phyloP scores from a whole-genome alignment of 1,140 invertebrate genomes.

The Drosophila pallidifrons region DNA sequence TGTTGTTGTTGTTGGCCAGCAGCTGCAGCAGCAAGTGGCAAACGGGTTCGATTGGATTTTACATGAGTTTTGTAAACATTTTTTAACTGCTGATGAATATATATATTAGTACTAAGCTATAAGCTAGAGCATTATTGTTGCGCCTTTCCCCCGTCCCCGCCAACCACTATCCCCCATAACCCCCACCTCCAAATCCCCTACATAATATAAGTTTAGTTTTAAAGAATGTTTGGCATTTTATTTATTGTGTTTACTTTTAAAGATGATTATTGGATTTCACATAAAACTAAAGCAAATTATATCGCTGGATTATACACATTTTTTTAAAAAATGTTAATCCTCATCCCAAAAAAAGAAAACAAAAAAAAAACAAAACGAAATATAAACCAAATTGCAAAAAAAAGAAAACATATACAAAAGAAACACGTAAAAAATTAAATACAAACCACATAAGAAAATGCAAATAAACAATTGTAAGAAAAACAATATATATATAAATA shows the following conservation, averaged over 20 bases:
- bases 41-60: conserved; percentile 54
- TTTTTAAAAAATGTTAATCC: conserved; percentile 66
- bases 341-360: conserved; percentile 1
- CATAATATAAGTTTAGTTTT: conserved; percentile 34
- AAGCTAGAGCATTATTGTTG: conserved; percentile 72
- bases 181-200: conserved; percentile 1
- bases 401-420: not conserved
- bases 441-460: conserved; percentile 30
- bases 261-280: conserved; percentile 14
- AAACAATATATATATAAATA: conserved; percentile 36
- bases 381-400: conserved; percentile 28
- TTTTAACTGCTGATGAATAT: conserved; percentile 69
- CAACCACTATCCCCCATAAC: not conserved
- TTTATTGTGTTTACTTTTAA: conserved; percentile 51
- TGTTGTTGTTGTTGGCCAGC: conserved; percentile 45
- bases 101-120: conserved; percentile 72
- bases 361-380: conserved; percentile 8
- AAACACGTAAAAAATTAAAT: conserved; percentile 30
- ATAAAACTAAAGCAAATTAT: conserved; percentile 10
- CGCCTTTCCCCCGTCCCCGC: conserved; percentile 15
- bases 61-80: conserved; percentile 73
- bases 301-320: conserved; percentile 50
- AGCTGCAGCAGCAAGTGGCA: conserved; percentile 11
- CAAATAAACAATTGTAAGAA: conserved; percentile 25
- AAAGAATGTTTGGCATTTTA: conserved; percentile 57